These are phyloP conservation scores for Phymatocera aterrima DNA, from an alignment of 2,888 invertebrate species.

Conservation along the genomic window DNA sequence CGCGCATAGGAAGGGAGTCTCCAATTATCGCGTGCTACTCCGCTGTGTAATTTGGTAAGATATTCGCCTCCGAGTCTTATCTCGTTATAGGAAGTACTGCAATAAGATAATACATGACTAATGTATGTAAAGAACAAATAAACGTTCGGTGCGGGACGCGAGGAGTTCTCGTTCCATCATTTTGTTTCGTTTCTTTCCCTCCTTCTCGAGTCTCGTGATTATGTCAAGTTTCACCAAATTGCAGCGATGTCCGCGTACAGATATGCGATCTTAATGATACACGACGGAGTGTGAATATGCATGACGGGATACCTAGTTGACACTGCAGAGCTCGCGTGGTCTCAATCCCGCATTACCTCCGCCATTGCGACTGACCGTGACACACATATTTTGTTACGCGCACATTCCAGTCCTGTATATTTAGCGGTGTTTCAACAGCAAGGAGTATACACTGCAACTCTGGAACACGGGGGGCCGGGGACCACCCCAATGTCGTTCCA, in stretches of 20 bases:
- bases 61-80: neutral
- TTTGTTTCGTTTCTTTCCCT: too few species aligned
- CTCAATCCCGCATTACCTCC: slow-evolving; percentile 17
- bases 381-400: slow-evolving; percentile 45
- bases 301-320: slow-evolving; percentile 31
- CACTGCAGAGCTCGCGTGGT: neutral
- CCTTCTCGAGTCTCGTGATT: too few species aligned
- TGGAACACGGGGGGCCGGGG: neutral
- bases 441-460: slow-evolving; percentile 5
- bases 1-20: neutral
- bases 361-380: slow-evolving; percentile 44
- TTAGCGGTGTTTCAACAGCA: slow-evolving; percentile 27
- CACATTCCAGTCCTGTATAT: slow-evolving; percentile 45
- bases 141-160: too few species aligned
- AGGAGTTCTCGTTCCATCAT: too few species aligned
- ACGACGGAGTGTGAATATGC: neutral
- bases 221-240: too few species aligned
- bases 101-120: too few species aligned
- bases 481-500: neutral
- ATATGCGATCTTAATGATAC: too few species aligned
- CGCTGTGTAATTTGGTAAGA: neutral
- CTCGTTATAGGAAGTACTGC: too few species aligned
- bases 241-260: neutral
- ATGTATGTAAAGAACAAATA: too few species aligned
- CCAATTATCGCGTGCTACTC: neutral